Evolutionary conservation across 2,888 invertebrate species (phyloP).

Genomic region (Unio delphinus): DNA sequence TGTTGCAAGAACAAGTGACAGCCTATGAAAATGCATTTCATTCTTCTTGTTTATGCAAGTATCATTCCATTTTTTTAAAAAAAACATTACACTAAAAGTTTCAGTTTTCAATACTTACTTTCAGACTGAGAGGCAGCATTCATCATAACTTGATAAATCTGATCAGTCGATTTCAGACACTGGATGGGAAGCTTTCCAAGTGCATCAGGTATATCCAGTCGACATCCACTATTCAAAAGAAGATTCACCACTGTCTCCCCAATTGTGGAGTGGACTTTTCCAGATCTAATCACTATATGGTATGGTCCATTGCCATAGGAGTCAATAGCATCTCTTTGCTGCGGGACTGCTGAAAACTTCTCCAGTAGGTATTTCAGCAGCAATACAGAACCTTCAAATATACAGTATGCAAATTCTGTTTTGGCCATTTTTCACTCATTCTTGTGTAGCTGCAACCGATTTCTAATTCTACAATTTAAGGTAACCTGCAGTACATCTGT

Average conservation of each 20-base stretch:
- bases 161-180: constrained; percentile 19
- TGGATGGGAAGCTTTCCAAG: constrained; percentile 23
- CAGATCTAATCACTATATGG: constrained; percentile 29
- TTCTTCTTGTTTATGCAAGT: too few species aligned
- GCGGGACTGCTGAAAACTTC: not conserved
- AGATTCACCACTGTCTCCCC: constrained; percentile 23
- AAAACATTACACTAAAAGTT: too few species aligned
- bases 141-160: constrained; percentile 12
- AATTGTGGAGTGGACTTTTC: constrained; percentile 14
- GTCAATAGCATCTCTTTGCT: constrained; percentile 17
- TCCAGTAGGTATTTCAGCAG: too few species aligned
- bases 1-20: too few species aligned
- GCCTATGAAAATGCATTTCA: too few species aligned
- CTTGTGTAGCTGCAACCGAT: too few species aligned
- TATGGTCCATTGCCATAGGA: constrained; percentile 15
- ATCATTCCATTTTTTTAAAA: too few species aligned
- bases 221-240: constrained; percentile 23
- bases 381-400: too few species aligned
- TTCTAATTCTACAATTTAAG: too few species aligned
- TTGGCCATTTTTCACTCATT: not conserved
- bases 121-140: not conserved
- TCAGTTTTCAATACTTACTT: constrained; percentile 8
- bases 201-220: constrained; percentile 11
- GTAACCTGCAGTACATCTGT: too few species aligned
- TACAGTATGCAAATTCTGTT: too few species aligned